phyloP scores from a whole-genome alignment of 2,113 vertebrate genomes.

The Microcebus ravelobensis region DNA sequence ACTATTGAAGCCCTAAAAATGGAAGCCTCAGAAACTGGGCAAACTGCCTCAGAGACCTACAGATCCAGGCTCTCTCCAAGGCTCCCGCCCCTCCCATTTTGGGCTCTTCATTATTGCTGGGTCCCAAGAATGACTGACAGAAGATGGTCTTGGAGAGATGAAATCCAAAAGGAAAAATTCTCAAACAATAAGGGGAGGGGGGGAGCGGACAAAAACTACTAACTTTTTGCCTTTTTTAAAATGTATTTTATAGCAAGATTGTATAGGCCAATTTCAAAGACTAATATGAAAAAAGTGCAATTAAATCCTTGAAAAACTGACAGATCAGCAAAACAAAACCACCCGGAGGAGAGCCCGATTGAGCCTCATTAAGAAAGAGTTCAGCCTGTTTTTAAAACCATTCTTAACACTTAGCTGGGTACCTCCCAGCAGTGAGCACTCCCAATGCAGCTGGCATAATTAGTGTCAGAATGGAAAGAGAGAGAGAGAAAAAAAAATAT shows the following conservation, averaged over 20 bases:
- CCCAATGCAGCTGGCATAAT: conserved; percentile 85
- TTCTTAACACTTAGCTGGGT: conserved; percentile 88
- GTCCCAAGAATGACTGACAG: conserved; percentile 45
- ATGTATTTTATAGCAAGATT: conserved; percentile 80
- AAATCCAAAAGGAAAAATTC: conserved; percentile 48
- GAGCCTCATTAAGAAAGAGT: conserved; percentile 88
- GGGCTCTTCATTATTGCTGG: not conserved
- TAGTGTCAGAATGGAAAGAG: conserved; percentile 85
- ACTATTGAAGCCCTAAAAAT: not conserved
- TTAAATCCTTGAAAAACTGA: conserved; percentile 88
- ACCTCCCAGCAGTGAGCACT: conserved; percentile 83
- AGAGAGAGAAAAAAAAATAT: conserved; percentile 51
- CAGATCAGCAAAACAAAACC: conserved; percentile 90
- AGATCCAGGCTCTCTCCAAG: not conserved
- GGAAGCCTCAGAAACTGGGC: not conserved
- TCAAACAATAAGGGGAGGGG: not conserved
- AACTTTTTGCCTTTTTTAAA: conserved; percentile 70
- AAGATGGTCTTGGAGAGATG: conserved; percentile 66
- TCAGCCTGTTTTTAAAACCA: conserved; percentile 88
- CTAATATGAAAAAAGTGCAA: conserved; percentile 87
- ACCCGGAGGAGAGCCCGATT: conserved; percentile 85
- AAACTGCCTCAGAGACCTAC: not conserved
- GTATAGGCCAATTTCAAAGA: conserved; percentile 86
- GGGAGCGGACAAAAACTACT: conserved; percentile 67
- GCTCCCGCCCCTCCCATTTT: not conserved